Percentiles rank a stretch among this genome's conserved stretches.
Conservation (phyloP, 1,140 invertebrate genomes). For the Atta texana region DNA sequence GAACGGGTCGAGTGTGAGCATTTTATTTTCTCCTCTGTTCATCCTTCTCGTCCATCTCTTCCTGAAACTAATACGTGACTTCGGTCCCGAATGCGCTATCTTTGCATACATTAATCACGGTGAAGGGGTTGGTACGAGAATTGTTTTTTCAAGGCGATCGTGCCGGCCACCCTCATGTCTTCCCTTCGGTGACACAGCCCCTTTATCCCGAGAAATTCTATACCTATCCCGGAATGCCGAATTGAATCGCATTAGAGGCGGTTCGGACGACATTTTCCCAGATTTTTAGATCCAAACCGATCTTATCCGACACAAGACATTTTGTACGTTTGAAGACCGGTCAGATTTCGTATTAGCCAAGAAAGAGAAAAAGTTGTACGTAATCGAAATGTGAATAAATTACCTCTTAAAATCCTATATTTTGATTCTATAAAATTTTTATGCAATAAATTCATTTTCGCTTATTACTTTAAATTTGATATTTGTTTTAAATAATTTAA, state of each 20-base stretch:
- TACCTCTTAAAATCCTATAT: neutral
- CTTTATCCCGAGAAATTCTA: conserved; percentile 61
- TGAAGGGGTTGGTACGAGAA: conserved; percentile 75
- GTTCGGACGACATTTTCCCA: conserved; percentile 45
- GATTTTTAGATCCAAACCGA: conserved; percentile 55
- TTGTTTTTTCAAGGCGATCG: conserved; percentile 63
- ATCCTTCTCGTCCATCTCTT: conserved; percentile 15
- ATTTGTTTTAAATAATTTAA: neutral
- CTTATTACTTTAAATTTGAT: neutral
- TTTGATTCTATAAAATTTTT: neutral
- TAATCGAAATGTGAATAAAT: neutral
- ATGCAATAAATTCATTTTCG: neutral
- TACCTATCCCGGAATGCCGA: conserved; percentile 67
- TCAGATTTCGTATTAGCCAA: conserved; percentile 9
- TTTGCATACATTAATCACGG: conserved; percentile 77
- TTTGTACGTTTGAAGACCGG: conserved; percentile 31
- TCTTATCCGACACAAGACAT: conserved; percentile 48
- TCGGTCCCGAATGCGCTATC: conserved; percentile 67
- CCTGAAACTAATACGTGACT: conserved; percentile 68
- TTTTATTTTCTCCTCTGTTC: conserved; percentile 60
- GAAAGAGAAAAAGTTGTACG: neutral
- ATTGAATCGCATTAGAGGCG: conserved; percentile 67
- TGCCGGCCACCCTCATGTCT: conserved; percentile 24
- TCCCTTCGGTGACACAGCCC: conserved; percentile 27
- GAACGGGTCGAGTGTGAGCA: conserved; percentile 62